A percentile compares a stretch with the other conserved stretches of the same genome.
These are phyloP conservation scores for Atlantisia rogersi DNA, from an alignment of 2,113 vertebrate species.

Conservation along the genomic window DNA sequence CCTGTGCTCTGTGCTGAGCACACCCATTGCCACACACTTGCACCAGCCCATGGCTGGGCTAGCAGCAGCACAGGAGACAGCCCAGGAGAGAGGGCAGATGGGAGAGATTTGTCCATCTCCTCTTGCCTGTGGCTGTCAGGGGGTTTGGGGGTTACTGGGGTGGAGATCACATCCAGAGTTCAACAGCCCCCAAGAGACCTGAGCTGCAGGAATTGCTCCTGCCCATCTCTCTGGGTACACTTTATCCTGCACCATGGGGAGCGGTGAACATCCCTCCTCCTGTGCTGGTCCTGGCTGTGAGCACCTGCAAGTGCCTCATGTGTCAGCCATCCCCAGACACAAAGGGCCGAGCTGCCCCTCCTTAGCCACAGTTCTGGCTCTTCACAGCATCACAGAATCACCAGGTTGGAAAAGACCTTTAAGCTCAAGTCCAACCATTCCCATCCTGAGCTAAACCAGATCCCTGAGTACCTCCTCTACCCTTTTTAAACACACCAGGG, in stretches of 20 bases:
- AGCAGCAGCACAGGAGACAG: neutral
- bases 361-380: neutral
- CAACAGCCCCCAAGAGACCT: no score
- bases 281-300: neutral
- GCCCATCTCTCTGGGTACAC: neutral
- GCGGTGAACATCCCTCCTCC: neutral
- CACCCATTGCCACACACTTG: rapidly evolving
- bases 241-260: neutral
- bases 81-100: neutral
- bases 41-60: neutral
- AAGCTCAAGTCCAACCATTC: no score
- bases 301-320: neutral
- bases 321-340: neutral
- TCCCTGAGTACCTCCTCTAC: no score
- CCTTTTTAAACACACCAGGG: no score
- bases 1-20: neutral
- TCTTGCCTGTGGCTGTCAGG: neutral
- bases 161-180: neutral
- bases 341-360: neutral
- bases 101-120: neutral
- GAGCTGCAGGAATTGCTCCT: neutral
- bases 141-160: neutral
- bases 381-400: no score
- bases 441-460: no score
- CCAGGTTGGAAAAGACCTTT: no score